Evolutionary conservation across 2,113 vertebrate genomes (phyloP).

Genomic region (Pundamilia nyererei): DNA sequence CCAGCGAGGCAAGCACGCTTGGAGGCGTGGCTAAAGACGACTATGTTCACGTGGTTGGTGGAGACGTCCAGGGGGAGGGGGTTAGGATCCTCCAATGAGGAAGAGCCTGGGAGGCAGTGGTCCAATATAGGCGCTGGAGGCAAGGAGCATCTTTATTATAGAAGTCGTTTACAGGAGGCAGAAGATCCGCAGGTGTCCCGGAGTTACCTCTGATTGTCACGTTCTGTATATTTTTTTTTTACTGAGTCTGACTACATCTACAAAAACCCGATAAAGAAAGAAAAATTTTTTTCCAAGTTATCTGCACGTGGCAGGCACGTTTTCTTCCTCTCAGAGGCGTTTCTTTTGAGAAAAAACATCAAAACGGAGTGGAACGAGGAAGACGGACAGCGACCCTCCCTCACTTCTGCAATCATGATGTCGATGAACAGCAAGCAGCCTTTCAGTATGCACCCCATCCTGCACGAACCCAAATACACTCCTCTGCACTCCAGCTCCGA

Average conservation of each 20-base stretch:
- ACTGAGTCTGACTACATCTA: neutral
- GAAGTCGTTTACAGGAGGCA: slow-evolving; percentile 31
- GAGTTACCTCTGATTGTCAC: slow-evolving; percentile 12
- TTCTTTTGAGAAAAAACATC: slow-evolving; percentile 7
- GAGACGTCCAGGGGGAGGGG: neutral
- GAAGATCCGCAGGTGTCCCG: slow-evolving; percentile 24
- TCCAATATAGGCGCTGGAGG: slow-evolving; percentile 67
- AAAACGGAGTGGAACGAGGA: slow-evolving; percentile 53
- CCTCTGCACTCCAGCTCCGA: slow-evolving; percentile 87
- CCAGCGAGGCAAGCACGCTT: neutral
- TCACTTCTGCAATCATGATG: slow-evolving; percentile 80
- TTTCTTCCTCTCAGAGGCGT: neutral
- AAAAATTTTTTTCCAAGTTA: fast-evolving
- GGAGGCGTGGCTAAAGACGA: slow-evolving; percentile 29
- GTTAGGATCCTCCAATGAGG: slow-evolving; percentile 35
- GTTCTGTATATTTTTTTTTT: neutral
- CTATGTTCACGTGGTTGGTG: slow-evolving; percentile 19
- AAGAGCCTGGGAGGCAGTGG: slow-evolving; percentile 6
- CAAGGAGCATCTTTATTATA: slow-evolving; percentile 54
- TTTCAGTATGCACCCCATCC: slow-evolving; percentile 89
- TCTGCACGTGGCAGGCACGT: neutral
- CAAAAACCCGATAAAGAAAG: neutral
- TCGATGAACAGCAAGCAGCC: slow-evolving; percentile 95
- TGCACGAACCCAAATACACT: slow-evolving; percentile 87
- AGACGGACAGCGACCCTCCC: slow-evolving; percentile 49